Evolutionary conservation across 92 coral and sea anemone species (phyloP).

Genomic region (Parazoanthus swiftii): DNA sequence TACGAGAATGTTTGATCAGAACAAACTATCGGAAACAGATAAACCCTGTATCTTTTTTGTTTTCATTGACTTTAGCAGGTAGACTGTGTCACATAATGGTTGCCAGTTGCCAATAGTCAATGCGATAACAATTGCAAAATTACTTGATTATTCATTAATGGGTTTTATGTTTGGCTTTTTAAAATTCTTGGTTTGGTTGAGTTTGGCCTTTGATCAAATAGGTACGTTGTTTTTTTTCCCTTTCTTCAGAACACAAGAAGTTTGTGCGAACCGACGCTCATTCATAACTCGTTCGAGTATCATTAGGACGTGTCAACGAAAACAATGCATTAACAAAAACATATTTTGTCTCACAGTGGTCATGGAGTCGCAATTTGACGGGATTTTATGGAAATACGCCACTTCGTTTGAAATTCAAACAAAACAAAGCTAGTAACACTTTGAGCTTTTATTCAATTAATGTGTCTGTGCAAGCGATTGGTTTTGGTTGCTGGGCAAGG

Average conservation of each 20-base stretch:
- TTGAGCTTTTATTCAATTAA: neutral
- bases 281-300: too few species aligned
- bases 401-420: neutral
- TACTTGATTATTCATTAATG: neutral
- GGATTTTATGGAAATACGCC: too few species aligned
- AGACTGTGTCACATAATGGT: neutral
- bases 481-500: conserved; percentile 19
- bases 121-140: too few species aligned
- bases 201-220: neutral
- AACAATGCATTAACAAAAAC: neutral
- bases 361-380: neutral
- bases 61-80: neutral
- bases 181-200: neutral
- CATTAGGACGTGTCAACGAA: neutral
- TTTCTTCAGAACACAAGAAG: neutral
- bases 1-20: neutral
- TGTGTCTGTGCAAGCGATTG: neutral
- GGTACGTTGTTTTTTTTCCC: neutral
- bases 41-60: too few species aligned
- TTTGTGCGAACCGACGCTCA: neutral
- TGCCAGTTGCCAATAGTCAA: neutral
- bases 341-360: neutral
- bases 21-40: neutral
- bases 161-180: neutral
- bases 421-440: neutral